Conservation (phyloP, 2,113 vertebrate species). For the Neoarius graeffei region DNA sequence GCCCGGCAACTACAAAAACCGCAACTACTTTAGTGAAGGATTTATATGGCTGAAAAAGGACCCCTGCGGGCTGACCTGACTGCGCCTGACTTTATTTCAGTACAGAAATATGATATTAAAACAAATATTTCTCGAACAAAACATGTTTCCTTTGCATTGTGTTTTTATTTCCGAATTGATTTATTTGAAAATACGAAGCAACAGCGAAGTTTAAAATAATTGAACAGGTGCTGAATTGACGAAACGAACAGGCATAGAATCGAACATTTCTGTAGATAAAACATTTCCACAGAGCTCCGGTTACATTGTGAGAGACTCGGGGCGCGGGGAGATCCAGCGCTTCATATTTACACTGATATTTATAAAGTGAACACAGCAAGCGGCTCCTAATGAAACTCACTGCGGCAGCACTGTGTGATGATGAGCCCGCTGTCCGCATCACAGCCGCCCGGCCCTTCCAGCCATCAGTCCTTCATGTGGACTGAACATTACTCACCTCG, state of each 20-base stretch:
- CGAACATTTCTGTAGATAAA: not conserved
- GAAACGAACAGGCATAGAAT: not conserved
- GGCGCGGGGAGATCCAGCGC: not conserved
- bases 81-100: slow-evolving; percentile 56
- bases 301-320: not conserved
- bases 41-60: slow-evolving; percentile 64
- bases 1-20: slow-evolving; percentile 63
- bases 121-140: not conserved
- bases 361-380: not conserved
- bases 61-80: slow-evolving; percentile 32
- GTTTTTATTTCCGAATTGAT: not conserved
- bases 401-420: not conserved
- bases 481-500: no score
- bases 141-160: not conserved
- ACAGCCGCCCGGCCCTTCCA: not conserved
- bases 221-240: not conserved
- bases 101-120: not conserved
- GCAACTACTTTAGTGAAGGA: slow-evolving; percentile 37
- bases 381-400: not conserved
- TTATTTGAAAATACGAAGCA: not conserved
- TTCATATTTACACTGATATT: not conserved
- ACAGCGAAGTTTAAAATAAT: no score
- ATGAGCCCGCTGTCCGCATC: not conserved
- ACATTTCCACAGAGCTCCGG: not conserved
- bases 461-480: no score